Conservation (phyloP, 2,888 invertebrate species). For the Strigamia crassipes region DNA sequence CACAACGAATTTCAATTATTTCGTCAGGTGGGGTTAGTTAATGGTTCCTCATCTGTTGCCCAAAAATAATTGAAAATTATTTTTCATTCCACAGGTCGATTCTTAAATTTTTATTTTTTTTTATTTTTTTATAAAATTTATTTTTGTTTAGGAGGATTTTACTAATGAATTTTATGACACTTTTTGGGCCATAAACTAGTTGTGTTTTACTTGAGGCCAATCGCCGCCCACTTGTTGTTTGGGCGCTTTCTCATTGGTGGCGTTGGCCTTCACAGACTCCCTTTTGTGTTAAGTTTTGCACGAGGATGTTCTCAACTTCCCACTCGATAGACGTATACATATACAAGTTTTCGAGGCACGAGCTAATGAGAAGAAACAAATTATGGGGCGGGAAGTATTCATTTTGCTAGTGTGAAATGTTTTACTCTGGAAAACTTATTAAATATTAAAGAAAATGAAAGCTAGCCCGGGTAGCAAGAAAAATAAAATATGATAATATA, state of each 20-base stretch:
- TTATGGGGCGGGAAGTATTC: slow-evolving; percentile 10
- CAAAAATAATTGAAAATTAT: no score
- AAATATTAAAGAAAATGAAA: slow-evolving; percentile 18
- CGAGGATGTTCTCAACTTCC: slow-evolving; percentile 30
- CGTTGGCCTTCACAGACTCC: not conserved
- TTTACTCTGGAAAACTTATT: slow-evolving; percentile 2
- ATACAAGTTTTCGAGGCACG: slow-evolving; percentile 1
- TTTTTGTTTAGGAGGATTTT: not conserved
- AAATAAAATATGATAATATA: not conserved
- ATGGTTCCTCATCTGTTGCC: not conserved
- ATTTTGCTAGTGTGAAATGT: slow-evolving; percentile 24
- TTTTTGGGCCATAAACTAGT: not conserved
- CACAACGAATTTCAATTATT: not conserved
- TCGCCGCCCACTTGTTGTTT: slow-evolving; percentile 30
- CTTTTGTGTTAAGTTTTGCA: slow-evolving; percentile 22
- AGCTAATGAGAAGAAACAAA: slow-evolving; percentile 32
- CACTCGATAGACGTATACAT: slow-evolving; percentile 5
- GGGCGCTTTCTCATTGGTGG: slow-evolving; percentile 29
- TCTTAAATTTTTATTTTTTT: not conserved
- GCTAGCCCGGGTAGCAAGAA: not conserved
- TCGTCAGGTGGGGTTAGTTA: not conserved
- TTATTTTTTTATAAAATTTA: not conserved
- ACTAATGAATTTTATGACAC: not conserved
- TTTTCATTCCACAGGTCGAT: no score
- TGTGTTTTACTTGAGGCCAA: slow-evolving; percentile 14